phyloP scores from a whole-genome alignment of 2,888 invertebrate genomes.

The Apamea epomidion region DNA sequence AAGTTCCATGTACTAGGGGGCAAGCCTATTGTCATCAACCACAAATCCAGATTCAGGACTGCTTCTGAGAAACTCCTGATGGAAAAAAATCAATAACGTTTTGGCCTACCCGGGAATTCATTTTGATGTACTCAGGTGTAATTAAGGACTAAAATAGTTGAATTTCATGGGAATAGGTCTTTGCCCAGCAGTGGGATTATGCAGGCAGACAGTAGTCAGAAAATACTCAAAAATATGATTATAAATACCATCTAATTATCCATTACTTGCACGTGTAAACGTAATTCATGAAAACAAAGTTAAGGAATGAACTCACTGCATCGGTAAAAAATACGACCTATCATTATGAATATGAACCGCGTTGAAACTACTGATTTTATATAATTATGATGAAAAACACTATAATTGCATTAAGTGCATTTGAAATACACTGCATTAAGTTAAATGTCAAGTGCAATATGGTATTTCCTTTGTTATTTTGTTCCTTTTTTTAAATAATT shows the following conservation, averaged over 20 bases:
- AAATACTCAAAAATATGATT: neutral
- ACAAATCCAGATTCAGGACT: neutral
- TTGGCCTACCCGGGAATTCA: neutral
- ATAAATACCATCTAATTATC: neutral
- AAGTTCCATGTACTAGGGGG: neutral
- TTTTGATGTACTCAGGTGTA: neutral
- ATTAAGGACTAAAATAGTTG: neutral
- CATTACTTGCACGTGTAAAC: neutral
- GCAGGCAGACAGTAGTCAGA: neutral
- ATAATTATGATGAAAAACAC: slow-evolving; percentile 37
- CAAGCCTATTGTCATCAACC: neutral
- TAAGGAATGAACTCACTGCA: slow-evolving; percentile 32
- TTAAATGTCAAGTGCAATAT: slow-evolving; percentile 78
- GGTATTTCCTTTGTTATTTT: slow-evolving; percentile 42
- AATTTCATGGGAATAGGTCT: neutral
- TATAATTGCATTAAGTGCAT: slow-evolving; percentile 54
- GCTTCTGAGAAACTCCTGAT: neutral
- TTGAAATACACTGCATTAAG: slow-evolving; percentile 49
- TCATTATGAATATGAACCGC: slow-evolving; percentile 14
- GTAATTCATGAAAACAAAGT: slow-evolving; percentile 15
- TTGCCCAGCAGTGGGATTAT: neutral
- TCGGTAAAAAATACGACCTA: slow-evolving; percentile 18
- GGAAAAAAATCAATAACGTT: neutral
- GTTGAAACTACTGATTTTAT: slow-evolving; percentile 22
- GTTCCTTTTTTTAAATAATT: neutral